A percentile compares a stretch with the other conserved stretches of the same genome.
Conservation (phyloP, 2,113 vertebrate species). For the Pedetes capensis region DNA sequence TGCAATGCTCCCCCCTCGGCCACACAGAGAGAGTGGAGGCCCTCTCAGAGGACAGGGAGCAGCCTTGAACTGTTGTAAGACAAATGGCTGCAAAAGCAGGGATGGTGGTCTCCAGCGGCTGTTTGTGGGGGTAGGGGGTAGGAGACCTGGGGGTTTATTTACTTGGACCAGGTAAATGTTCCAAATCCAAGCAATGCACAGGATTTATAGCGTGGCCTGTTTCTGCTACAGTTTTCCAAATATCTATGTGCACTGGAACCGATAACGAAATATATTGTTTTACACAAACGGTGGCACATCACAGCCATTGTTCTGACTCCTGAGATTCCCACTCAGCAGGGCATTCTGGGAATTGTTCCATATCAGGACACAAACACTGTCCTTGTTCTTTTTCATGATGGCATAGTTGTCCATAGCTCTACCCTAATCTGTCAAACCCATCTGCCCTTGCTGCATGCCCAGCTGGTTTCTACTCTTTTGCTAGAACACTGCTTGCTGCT, state of each 20-base stretch:
- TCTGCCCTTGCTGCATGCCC: neutral
- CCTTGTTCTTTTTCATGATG: neutral
- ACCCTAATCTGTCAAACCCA: neutral
- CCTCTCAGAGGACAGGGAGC: neutral
- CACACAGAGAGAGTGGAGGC: neutral
- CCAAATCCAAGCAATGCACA: neutral
- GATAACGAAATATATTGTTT: too few relatives aligned
- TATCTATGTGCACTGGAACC: too few relatives aligned
- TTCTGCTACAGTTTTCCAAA: neutral
- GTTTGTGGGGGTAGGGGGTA: neutral
- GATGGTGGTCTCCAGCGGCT: neutral
- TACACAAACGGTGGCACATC: neutral
- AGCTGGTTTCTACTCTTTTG: neutral
- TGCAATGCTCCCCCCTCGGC: neutral
- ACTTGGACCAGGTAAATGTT: neutral
- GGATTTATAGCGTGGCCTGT: neutral
- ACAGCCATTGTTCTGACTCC: neutral
- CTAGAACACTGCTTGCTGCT: neutral
- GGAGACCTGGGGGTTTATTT: neutral
- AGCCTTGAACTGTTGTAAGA: neutral
- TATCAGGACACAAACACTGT: neutral
- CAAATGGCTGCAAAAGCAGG: neutral
- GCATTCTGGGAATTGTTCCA: neutral
- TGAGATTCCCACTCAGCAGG: neutral
- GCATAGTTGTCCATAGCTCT: neutral